Evolutionary conservation across 2,113 vertebrate genomes (phyloP).

Genomic region (Oreamnos americanus): DNA sequence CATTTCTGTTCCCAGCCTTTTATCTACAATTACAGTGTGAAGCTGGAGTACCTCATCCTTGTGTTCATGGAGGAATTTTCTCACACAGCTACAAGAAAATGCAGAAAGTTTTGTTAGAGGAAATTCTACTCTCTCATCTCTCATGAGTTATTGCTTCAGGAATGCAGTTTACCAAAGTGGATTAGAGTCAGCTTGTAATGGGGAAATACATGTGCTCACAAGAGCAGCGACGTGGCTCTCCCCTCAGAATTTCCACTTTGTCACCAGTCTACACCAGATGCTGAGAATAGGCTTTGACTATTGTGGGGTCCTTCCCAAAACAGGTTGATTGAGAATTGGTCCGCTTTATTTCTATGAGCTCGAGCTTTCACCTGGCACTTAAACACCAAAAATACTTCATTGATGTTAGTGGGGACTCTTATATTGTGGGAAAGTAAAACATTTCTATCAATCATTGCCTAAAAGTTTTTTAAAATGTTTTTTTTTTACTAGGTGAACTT

Average conservation of each 20-base stretch:
- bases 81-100: constrained; percentile 38
- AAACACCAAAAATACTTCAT: not conserved
- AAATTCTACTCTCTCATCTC: not conserved
- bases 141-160: constrained; percentile 45
- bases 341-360: not conserved
- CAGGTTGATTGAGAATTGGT: not conserved
- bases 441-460: not conserved
- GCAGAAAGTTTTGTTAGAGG: constrained; percentile 23
- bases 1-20: not conserved
- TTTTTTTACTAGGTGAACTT: not conserved
- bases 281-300: not conserved
- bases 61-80: constrained; percentile 13
- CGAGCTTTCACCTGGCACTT: not conserved
- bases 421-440: not conserved
- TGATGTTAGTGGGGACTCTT: not conserved
- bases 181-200: not conserved
- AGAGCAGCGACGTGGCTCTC: not conserved
- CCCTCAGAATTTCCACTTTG: not conserved
- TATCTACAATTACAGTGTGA: not conserved
- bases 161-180: not conserved
- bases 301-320: not conserved
- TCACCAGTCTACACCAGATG: not conserved
- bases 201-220: not conserved
- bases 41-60: not conserved
- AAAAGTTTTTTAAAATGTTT: not conserved